These are phyloP conservation scores for Saxidomus purpurata DNA, from an alignment of 1,140 invertebrate genomes.

Conservation along the genomic window DNA sequence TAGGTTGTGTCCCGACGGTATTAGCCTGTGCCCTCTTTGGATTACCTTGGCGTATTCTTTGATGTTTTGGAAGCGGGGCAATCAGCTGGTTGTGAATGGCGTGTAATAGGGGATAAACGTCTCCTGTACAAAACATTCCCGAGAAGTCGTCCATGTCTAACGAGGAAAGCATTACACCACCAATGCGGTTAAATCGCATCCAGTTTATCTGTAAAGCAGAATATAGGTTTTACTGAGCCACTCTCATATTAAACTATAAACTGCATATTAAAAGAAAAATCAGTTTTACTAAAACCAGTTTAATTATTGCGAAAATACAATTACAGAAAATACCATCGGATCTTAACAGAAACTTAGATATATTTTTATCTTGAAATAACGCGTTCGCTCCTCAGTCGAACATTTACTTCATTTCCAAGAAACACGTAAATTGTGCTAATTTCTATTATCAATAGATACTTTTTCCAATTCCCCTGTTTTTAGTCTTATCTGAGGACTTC, in stretches of 20 bases:
- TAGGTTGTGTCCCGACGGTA: neutral
- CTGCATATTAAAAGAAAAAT: too few species aligned
- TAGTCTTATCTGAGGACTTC: too few species aligned
- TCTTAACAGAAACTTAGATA: too few species aligned
- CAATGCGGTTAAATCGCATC: conserved; percentile 48
- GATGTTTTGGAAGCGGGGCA: neutral
- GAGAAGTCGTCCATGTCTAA: conserved; percentile 63
- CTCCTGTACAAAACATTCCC: conserved; percentile 53
- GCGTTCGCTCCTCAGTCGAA: too few species aligned
- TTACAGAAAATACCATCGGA: too few species aligned
- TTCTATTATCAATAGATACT: too few species aligned
- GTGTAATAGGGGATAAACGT: conserved; percentile 40
- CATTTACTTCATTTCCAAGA: too few species aligned
- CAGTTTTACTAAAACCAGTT: too few species aligned
- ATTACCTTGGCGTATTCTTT: neutral
- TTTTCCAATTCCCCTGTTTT: too few species aligned
- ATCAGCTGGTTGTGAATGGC: conserved; percentile 49
- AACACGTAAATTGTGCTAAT: too few species aligned
- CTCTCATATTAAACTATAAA: neutral
- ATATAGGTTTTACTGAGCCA: neutral
- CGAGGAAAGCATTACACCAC: conserved; percentile 54
- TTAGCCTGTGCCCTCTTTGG: neutral
- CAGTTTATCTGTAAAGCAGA: conserved; percentile 58
- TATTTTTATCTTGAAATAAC: too few species aligned
- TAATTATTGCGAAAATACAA: too few species aligned